Conservation (phyloP, 2,797 vertebrate genomes). For the Cynopterus sphinx region DNA sequence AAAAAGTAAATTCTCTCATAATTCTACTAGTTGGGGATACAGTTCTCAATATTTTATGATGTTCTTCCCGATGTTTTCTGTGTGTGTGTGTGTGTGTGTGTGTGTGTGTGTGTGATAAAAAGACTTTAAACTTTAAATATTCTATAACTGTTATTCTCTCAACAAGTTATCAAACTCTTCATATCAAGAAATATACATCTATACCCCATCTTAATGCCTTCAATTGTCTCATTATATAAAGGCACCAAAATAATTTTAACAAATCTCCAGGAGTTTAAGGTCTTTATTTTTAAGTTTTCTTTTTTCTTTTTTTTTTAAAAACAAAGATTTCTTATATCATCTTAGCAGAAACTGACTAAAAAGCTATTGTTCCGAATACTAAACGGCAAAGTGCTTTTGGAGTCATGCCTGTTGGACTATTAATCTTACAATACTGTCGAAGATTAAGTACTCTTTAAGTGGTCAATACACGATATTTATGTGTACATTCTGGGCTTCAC, state of each 20-base stretch:
- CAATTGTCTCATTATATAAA: neutral
- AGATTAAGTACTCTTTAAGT: neutral
- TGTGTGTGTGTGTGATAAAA: neutral
- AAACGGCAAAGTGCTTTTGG: neutral
- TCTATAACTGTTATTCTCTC: neutral
- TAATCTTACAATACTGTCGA: neutral
- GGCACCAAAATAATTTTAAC: neutral
- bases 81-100: neutral
- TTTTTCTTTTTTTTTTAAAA: constrained; percentile 36
- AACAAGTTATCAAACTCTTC: neutral
- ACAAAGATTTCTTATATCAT: neutral
- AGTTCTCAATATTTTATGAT: neutral
- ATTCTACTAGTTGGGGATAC: neutral
- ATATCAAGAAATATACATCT: neutral
- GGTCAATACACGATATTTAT: neutral
- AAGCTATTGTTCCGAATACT: neutral
- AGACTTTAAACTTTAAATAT: neutral
- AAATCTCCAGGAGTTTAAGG: neutral
- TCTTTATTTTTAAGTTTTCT: neutral
- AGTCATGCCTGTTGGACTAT: neutral
- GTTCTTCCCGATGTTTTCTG: neutral
- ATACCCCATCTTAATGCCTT: neutral
- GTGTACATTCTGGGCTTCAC: neutral
- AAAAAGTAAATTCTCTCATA: neutral
- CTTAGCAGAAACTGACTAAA: neutral